Evolutionary conservation across 2,113 vertebrate species (phyloP), one percentile per base, ranked within the genome.

Genomic region (Parotia lawesii): DNA sequence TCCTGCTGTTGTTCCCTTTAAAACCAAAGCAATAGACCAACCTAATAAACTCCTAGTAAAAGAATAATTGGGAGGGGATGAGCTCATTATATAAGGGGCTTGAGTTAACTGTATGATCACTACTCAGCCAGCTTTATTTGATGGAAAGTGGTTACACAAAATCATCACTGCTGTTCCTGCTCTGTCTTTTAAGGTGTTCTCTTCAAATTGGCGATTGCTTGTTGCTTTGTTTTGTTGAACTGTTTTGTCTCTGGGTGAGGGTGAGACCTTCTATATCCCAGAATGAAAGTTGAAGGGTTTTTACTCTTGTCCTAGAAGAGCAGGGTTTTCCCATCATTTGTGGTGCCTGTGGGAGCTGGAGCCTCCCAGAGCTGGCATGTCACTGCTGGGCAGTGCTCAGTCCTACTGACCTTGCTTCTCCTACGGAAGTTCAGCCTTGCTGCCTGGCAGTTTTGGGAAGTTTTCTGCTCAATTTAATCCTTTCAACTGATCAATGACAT

Each of bases 381-480:
- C 0, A 0, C 29, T 50, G 37, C 44, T 44, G 82, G 37, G 53
- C 35, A 7, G 0, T 33, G 51, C 66, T 89, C 20, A 7, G 47
- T 37, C 54, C 48, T 62, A 11, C 45, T 60, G 27, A 31, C 45
- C n/a, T 60, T 44, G 9, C 35, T 64, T 54, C 73, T 71, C 16
- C 31, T 21, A 0, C 29, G 67, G 87, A 95, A 78, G 51, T 64
- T 73, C 67, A 75, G 47, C 51, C 56, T 60, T 70, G 38, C 53
- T 88, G 69, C 54, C 44, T 80, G 60, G 47, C 38, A 48, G n/a
- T 67, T 89, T 81, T 65, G 40, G 78, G 61, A 77, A 76, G 51
- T 81, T 94, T 96, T 94, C 85, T 89, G 91, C 87, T 96, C 91
- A 76, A 37, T 95, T 95, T 91, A 94, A 93, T 95, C 83, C 60